Conservation (phyloP, 2,888 invertebrate genomes). For the Synergus laeviventris region DNA sequence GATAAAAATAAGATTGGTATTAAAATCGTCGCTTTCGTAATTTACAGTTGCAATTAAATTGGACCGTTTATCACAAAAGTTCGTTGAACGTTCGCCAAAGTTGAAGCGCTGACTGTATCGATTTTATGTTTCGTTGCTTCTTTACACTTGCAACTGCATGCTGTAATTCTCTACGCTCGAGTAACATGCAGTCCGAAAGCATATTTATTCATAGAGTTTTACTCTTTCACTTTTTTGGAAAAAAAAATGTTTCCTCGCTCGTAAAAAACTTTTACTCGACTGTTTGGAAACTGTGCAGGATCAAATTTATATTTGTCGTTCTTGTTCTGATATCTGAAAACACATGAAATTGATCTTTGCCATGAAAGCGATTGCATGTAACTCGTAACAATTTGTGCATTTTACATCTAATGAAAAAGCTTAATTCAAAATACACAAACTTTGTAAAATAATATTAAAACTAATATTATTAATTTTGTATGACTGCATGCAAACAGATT, state of each 20-base stretch:
- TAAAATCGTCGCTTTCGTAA: conserved; percentile 19
- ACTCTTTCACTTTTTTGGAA: background rate
- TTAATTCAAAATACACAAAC: too few species aligned
- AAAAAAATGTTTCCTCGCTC: background rate
- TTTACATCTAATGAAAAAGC: too few species aligned
- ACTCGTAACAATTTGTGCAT: background rate
- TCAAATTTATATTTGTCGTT: background rate
- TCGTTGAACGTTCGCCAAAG: conserved; percentile 26
- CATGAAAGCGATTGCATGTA: background rate
- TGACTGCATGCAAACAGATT: background rate
- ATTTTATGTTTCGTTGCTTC: conserved; percentile 37
- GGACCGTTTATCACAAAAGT: conserved; percentile 37
- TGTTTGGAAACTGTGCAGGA: background rate
- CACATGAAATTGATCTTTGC: background rate
- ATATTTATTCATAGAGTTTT: conserved; percentile 28
- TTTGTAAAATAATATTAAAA: too few species aligned
- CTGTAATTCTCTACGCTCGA: conserved; percentile 31
- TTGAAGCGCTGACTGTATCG: conserved; percentile 35
- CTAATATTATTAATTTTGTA: too few species aligned
- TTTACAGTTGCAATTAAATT: conserved; percentile 35
- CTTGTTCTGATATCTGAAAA: conserved; percentile 1
- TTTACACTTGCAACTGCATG: conserved; percentile 31
- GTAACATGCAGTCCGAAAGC: conserved; percentile 13
- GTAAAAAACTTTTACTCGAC: conserved; percentile 6
- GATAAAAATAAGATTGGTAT: background rate